Evolutionary conservation across 1,140 invertebrate genomes (phyloP), one percentile per base, ranked within the genome.

Genomic region (Eupristina koningsbergeri): DNA sequence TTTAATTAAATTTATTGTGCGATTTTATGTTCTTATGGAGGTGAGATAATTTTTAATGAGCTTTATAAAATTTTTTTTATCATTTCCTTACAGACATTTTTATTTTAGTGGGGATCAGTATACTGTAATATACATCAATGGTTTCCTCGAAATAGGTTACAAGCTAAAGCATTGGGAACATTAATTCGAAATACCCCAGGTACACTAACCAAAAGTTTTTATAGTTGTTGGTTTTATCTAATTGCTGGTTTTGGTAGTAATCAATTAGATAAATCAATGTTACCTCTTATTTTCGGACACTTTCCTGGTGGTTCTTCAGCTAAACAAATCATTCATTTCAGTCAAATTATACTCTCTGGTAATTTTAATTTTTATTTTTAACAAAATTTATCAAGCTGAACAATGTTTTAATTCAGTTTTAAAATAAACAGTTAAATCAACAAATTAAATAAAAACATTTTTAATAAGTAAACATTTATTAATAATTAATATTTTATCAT

Each of bases 271-370:
- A 91, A 93, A 71, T 87, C 89, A 11, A 93, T 94, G 87, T 74
- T 94, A 1, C 92, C 94, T 9, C 89, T 95, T 0, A 95, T 96
- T 86, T 89, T 95, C 41, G 92, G 93, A 22, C 96, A 97, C 86
- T 94, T 94, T 84, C 96, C 96, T 0, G 95, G 95, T 36, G 96
- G 96, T 3, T 94, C 95, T 2, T 96, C 96, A 0, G 93, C 94
- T 0, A 93, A 94, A 84, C 96, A 95, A 86, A 90, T 97, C 11
- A 91, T 95, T 45, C 93, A 94, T 86, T 95, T 93, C 83, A 92
- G 93, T 3, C 95, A 95, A 87, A 92, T 89, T 39, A 92, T 93
- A 86, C 80, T 87, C 36, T 88, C 90, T 67, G 89, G 91, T 93
- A 86, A 86, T n/a, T 84, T 79, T 58, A 8, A 17, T 17, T 39